phyloP scores from a whole-genome alignment of 2,113 vertebrate species.

The Syngnathus scovelli region DNA sequence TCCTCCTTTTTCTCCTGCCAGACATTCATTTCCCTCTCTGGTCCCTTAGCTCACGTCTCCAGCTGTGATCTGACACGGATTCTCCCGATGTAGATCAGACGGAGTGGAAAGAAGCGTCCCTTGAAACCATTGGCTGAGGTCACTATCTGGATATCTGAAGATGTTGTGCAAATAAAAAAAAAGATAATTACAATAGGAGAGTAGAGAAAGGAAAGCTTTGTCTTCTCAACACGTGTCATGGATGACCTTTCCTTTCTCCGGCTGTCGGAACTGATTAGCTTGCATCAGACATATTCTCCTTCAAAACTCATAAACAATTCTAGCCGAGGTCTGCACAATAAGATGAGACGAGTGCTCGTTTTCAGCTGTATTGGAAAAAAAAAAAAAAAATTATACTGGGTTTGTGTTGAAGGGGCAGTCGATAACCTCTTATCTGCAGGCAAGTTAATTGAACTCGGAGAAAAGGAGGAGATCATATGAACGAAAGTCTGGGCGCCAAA shows the following conservation, averaged over 20 bases:
- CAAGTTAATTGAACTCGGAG: slow-evolving; percentile 61
- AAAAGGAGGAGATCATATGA: slow-evolving; percentile 42
- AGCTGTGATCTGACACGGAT: slow-evolving; percentile 42
- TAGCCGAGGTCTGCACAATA: slow-evolving; percentile 26
- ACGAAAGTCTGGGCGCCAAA: slow-evolving; percentile 44
- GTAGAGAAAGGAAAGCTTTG: slow-evolving; percentile 37
- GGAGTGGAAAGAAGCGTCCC: slow-evolving; percentile 28
- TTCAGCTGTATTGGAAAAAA: slow-evolving; percentile 12
- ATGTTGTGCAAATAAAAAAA: slow-evolving; percentile 26
- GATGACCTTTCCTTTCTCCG: slow-evolving; percentile 58
- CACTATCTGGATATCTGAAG: slow-evolving; percentile 18
- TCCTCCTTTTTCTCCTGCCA: neutral
- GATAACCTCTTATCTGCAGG: slow-evolving; percentile 54
- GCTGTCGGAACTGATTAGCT: slow-evolving; percentile 55
- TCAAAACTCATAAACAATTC: slow-evolving; percentile 28
- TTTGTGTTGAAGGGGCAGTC: slow-evolving; percentile 34
- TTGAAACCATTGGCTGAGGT: slow-evolving; percentile 17
- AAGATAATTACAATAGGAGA: neutral
- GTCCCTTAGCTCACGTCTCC: slow-evolving; percentile 18
- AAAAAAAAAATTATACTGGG: slow-evolving; percentile 33
- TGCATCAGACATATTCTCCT: slow-evolving; percentile 22
- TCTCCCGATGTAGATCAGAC: slow-evolving; percentile 24
- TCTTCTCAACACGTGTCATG: slow-evolving; percentile 36
- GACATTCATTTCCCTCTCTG: neutral
- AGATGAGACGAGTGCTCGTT: slow-evolving; percentile 18